Conservation (phyloP, 2,797 vertebrate genomes). For the Rhynchonycteris naso region DNA sequence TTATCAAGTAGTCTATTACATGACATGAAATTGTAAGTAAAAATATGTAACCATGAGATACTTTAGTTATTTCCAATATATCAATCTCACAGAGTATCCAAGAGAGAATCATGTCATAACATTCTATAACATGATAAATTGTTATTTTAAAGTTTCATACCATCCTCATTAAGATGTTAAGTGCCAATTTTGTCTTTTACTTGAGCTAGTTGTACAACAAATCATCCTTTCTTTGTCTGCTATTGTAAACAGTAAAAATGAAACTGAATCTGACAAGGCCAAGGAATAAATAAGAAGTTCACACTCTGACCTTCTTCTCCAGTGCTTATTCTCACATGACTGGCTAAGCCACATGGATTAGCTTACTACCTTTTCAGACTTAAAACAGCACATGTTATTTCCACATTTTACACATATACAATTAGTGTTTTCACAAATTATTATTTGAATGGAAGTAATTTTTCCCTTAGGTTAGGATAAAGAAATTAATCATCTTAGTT, state of each 20-base stretch:
- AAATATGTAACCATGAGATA: neutral
- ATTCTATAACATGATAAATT: neutral
- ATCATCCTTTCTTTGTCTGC: neutral
- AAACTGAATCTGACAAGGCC: neutral
- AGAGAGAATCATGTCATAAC: neutral
- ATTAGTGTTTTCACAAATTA: conserved; percentile 32
- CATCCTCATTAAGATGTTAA: neutral
- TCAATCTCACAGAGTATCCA: neutral
- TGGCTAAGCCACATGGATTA: neutral
- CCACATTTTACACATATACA: conserved; percentile 27
- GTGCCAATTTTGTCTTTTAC: conserved; percentile 18
- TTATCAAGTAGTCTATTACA: conserved; percentile 4
- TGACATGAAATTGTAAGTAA: conserved; percentile 49
- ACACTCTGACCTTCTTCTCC: neutral
- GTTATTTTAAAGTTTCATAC: conserved; percentile 40
- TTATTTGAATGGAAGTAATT: conserved; percentile 26
- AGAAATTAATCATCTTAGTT: neutral
- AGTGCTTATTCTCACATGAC: neutral
- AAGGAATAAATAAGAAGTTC: neutral
- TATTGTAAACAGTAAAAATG: conserved; percentile 11
- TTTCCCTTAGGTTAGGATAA: conserved; percentile 4
- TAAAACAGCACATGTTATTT: neutral
- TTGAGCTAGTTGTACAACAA: neutral
- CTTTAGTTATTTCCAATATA: conserved; percentile 27
- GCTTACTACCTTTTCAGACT: neutral